These are phyloP conservation scores for Gasteruption jaculator DNA, from an alignment of 2,888 invertebrate genomes.

Conservation along the genomic window DNA sequence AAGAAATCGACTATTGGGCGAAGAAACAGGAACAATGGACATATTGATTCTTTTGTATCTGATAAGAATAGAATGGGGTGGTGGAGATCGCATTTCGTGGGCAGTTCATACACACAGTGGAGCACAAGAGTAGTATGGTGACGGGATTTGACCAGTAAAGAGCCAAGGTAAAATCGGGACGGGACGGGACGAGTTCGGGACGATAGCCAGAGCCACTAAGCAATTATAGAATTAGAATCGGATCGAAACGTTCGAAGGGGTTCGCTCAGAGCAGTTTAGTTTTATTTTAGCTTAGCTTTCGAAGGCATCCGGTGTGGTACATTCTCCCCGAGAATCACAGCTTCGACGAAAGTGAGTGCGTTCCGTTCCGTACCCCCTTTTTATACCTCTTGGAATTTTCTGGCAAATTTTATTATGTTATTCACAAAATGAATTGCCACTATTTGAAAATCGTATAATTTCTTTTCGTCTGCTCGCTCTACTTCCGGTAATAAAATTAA, in stretches of 20 bases:
- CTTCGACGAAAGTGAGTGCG: slow-evolving; percentile 39
- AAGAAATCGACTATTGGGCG: no score
- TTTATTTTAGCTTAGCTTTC: slow-evolving; percentile 50
- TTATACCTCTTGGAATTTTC: slow-evolving; percentile 1
- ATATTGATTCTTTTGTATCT: slow-evolving; percentile 39
- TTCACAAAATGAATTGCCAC: no score
- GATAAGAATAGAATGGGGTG: slow-evolving; percentile 46
- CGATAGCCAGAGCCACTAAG: slow-evolving; percentile 45
- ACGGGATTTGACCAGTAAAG: slow-evolving; percentile 37
- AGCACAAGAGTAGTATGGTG: slow-evolving; percentile 27
- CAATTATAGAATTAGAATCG: slow-evolving; percentile 50
- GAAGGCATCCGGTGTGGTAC: slow-evolving; percentile 49
- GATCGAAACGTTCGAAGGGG: slow-evolving; percentile 43
- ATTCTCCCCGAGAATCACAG: slow-evolving; percentile 37
- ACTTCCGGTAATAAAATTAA: no score
- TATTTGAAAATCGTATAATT: no score
- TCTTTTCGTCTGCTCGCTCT: no score
- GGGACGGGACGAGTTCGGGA: slow-evolving; percentile 37
- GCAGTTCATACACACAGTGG: no score
- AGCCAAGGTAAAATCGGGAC: slow-evolving; percentile 26
- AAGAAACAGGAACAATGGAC: slow-evolving; percentile 41
- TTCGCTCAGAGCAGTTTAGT: slow-evolving; percentile 40
- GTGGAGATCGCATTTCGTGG: slow-evolving; percentile 50
- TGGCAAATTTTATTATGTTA: background rate
- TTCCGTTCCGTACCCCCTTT: slow-evolving; percentile 17